Evolutionary conservation across 2,888 invertebrate genomes (phyloP), one percentile per base, ranked within the genome.

Genomic region (Drosophila fulvimacula): DNA sequence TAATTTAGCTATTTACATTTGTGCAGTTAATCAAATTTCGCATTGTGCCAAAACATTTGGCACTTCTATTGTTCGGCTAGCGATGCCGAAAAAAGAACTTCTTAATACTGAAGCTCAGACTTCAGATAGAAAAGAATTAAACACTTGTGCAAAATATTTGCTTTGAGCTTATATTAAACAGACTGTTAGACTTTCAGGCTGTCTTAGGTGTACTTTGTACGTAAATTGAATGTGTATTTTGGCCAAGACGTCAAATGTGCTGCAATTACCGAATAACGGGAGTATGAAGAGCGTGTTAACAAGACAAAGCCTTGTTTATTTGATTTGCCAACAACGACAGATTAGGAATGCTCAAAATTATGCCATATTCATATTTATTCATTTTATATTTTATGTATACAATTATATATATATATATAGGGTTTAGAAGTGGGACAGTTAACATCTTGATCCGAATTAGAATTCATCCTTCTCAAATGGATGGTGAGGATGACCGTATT

Each of bases 401-500:
- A 48, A 3, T 30, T 38, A 66, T 46, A 21, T 39, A 24, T 42
- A 24, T 42, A 38, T 10, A 42, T n/a, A 41, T 10, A 15, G 17
- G 48, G 36, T 56, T 34, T 39, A 7, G 11, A 70, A 55, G 30
- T 58, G 15, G 44, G 34, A 15, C 13, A 32, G 15, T 7, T 6
- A 24, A 4, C 19, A 30, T 6, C 11, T 17, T 10, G 1, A 7
- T 34, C 21, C 24, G 42, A n/a, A 57, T 93, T 93, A 95, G 81
- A 91, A 95, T 62, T 94, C 94, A 64, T 94, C 94, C 21, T 94
- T 94, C 76, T 93, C 94, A 64, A 95, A 95, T 0, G 95, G 95
- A 92, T 95, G 95, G 76, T 94, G 81, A 58, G 94, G 94, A 92
- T 95, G 95, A 1, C 94, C 94, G 48, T 91, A 70, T 0, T 93